A percentile compares a stretch with the other conserved stretches of the same genome.
Evolutionary conservation across 2,113 vertebrate species (phyloP).

Genomic region (Mesembrinibis cayennensis): DNA sequence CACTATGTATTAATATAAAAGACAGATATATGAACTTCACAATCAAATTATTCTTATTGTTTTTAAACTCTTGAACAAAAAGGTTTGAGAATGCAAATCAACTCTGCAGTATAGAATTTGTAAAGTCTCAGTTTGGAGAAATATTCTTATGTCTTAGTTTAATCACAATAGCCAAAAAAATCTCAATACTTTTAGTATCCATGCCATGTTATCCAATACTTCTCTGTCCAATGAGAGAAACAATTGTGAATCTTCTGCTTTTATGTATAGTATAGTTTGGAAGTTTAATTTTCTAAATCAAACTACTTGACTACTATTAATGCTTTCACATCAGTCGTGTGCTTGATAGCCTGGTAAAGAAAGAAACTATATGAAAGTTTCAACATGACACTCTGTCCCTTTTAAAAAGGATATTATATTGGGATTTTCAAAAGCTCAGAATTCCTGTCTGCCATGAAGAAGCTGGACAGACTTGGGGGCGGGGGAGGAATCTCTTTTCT

Average conservation of each 20-base stretch:
- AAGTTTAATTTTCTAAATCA: not conserved
- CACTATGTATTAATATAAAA: not conserved
- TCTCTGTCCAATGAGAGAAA: not conserved
- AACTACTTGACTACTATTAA: not conserved
- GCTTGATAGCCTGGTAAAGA: not conserved
- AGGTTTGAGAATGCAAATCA: not conserved
- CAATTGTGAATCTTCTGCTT: not conserved
- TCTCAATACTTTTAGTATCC: not conserved
- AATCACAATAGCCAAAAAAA: not conserved
- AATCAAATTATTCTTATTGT: not conserved
- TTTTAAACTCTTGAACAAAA: not conserved
- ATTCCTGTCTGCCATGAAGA: not conserved
- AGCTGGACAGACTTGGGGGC: not conserved
- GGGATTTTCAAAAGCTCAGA: not conserved
- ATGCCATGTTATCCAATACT: not conserved
- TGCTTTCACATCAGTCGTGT: not conserved
- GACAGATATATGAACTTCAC: not conserved
- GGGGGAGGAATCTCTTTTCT: not conserved
- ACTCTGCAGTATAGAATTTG: not conserved
- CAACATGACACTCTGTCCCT: rapidly evolving
- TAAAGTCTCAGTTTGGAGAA: not conserved
- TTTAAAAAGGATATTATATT: not conserved
- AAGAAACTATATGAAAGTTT: not conserved
- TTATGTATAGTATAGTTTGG: not conserved
- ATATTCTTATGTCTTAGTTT: not conserved